A percentile compares a stretch with the other conserved stretches of the same genome.
These are phyloP conservation scores for Thaleichthys pacificus DNA, from an alignment of 2,797 vertebrate genomes.

Conservation along the genomic window DNA sequence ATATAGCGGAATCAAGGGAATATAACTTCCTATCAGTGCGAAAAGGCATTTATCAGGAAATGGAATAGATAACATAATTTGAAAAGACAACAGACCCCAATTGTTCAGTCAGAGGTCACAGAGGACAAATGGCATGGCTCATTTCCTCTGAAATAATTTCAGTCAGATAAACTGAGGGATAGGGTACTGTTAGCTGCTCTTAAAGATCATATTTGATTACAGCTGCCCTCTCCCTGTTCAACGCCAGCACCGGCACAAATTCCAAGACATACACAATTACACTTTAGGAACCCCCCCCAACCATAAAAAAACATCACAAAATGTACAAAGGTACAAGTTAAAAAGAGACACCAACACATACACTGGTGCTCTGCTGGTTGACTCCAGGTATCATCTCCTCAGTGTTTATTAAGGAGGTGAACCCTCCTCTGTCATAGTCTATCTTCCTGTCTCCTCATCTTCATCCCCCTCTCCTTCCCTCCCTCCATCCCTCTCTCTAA, in stretches of 20 bases:
- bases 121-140: not conserved
- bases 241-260: constrained; percentile 33
- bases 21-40: constrained; percentile 1
- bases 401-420: constrained; percentile 5
- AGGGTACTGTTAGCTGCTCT: not conserved
- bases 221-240: constrained; percentile 42
- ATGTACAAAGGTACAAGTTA: constrained; percentile 35
- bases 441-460: not conserved
- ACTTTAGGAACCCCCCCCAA: constrained; percentile 12
- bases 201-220: constrained; percentile 24
- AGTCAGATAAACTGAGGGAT: not conserved
- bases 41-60: not conserved
- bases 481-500: not conserved
- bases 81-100: not conserved
- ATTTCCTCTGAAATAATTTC: not conserved
- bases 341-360: constrained; percentile 16
- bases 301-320: constrained; percentile 2
- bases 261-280: constrained; percentile 20
- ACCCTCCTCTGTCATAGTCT: constrained; percentile 19
- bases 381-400: constrained; percentile 18
- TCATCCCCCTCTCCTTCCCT: not conserved
- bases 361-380: constrained; percentile 32
- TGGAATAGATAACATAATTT: not conserved
- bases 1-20: not conserved
- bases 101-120: not conserved